Percentiles rank a stretch among this genome's conserved stretches.
Conservation (phyloP, 1,140 invertebrate genomes). For the Cherax destructor region DNA sequence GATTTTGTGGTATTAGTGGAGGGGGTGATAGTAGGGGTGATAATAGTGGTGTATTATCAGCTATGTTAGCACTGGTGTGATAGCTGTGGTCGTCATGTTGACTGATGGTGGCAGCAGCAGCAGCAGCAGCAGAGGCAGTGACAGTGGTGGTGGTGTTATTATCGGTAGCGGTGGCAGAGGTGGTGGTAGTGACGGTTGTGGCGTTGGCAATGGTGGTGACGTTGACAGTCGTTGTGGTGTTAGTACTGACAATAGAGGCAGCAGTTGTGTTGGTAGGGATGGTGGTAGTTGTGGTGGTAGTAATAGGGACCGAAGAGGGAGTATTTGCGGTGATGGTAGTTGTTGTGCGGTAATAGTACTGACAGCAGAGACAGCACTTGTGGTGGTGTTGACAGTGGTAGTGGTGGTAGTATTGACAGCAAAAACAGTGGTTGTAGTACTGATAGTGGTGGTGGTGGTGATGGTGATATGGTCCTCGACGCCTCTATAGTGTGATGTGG, state of each 20-base stretch:
- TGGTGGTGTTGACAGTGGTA: not conserved
- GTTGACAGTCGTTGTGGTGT: too few relatives aligned
- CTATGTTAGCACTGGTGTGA: not conserved
- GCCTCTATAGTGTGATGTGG: slow-evolving; percentile 12
- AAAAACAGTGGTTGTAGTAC: not conserved
- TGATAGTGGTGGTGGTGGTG: not conserved
- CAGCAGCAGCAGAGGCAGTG: not conserved
- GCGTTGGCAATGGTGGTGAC: too few relatives aligned
- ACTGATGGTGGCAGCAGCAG: not conserved
- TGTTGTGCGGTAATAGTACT: not conserved
- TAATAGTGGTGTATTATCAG: too few relatives aligned
- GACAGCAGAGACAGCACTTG: not conserved
- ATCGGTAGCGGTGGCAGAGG: not conserved
- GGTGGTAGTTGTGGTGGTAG: not conserved
- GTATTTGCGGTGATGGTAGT: not conserved
- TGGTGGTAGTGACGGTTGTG: too few relatives aligned
- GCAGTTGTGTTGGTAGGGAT: not conserved
- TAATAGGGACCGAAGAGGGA: too few relatives aligned
- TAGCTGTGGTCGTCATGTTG: not conserved
- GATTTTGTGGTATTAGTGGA: too few relatives aligned
- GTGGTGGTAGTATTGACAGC: not conserved
- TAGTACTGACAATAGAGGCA: too few relatives aligned
- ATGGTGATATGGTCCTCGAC: not conserved
- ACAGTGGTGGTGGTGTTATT: not conserved
- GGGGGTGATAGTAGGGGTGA: too few relatives aligned